These are phyloP conservation scores for Ormyrus pomaceus DNA, from an alignment of 2,888 invertebrate species.

Conservation along the genomic window DNA sequence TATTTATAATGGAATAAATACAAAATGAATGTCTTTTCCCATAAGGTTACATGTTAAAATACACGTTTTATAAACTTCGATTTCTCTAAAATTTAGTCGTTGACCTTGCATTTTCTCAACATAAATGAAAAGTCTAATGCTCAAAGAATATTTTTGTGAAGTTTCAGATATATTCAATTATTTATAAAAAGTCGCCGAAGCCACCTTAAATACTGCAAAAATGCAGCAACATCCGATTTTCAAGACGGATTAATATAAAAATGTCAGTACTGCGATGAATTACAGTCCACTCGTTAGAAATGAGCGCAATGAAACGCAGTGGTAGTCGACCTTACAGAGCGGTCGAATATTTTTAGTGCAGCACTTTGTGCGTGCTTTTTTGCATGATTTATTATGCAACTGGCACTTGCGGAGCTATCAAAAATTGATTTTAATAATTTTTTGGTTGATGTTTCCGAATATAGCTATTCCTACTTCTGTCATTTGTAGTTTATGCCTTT, in stretches of 20 bases:
- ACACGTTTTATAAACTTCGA: too few species aligned
- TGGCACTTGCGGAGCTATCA: not conserved
- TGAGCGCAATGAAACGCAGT: slow-evolving; percentile 15
- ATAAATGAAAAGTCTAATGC: too few species aligned
- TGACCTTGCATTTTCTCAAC: too few species aligned
- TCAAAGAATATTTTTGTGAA: too few species aligned
- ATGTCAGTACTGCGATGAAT: not conserved
- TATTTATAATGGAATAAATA: too few species aligned
- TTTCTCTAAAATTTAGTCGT: too few species aligned
- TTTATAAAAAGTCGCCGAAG: too few species aligned
- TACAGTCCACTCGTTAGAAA: slow-evolving; percentile 20
- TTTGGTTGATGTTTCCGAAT: not conserved
- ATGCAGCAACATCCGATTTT: not conserved
- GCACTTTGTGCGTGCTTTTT: slow-evolving; percentile 4
- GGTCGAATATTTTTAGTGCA: slow-evolving; percentile 25
- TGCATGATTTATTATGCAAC: not conserved
- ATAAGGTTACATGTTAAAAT: too few species aligned
- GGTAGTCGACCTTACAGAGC: not conserved
- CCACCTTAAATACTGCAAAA: too few species aligned
- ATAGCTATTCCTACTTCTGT: too few species aligned
- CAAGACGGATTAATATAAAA: not conserved
- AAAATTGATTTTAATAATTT: slow-evolving; percentile 22
- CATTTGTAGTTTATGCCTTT: not conserved
- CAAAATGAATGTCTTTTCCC: too few species aligned
- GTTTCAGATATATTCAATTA: too few species aligned